Evolutionary conservation across 2,113 vertebrate genomes (phyloP).

Genomic region (Halcyon malimbica): DNA sequence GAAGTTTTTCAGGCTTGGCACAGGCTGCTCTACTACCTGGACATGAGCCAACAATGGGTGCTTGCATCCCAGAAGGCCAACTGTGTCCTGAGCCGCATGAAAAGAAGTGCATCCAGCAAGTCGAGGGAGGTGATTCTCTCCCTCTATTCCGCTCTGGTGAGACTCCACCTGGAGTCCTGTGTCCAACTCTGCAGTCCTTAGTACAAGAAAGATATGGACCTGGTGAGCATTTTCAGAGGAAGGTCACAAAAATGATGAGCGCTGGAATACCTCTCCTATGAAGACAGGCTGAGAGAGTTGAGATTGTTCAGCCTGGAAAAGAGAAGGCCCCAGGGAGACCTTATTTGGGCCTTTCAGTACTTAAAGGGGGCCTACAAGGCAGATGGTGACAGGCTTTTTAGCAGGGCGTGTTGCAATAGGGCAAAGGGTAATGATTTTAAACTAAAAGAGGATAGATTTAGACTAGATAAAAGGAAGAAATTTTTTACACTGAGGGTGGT

Average conservation of each 20-base stretch:
- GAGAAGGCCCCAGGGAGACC: background rate
- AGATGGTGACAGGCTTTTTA: background rate
- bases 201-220: background rate
- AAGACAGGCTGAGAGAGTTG: background rate
- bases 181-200: background rate
- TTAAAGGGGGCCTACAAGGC: background rate
- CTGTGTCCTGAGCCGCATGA: background rate
- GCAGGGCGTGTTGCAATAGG: background rate
- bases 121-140: background rate
- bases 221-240: background rate
- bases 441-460: background rate
- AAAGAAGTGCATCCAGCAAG: background rate
- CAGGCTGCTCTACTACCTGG: background rate
- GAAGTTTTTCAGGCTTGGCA: background rate
- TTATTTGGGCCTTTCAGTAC: background rate
- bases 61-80: background rate
- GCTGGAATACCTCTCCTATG: background rate
- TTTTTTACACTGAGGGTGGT: background rate
- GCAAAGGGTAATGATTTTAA: background rate
- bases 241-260: background rate
- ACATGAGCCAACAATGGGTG: background rate
- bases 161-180: background rate
- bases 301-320: background rate
- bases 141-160: background rate
- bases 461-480: background rate